These are phyloP conservation scores for Mesembrinibis cayennensis DNA, from an alignment of 2,113 vertebrate species.

Conservation along the genomic window DNA sequence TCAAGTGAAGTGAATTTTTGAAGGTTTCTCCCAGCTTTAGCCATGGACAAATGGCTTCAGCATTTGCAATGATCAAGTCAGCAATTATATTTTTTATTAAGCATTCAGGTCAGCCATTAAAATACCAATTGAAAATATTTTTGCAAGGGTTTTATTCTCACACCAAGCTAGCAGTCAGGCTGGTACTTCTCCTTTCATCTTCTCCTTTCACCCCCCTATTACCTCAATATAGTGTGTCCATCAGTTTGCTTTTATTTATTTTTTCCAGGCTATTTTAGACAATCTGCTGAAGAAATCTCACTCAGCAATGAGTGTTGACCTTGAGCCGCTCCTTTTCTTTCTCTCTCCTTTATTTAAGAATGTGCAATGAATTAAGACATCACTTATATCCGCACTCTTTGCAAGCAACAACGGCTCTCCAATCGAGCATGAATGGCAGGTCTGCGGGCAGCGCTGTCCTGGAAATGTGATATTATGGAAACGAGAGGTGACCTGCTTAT, in stretches of 20 bases:
- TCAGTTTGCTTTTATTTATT: conserved; percentile 49
- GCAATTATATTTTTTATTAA: not conserved
- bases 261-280: conserved; percentile 44
- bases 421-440: conserved; percentile 65
- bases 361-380: conserved; percentile 66
- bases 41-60: not conserved
- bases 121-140: conserved; percentile 6
- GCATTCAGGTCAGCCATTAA: conserved; percentile 29
- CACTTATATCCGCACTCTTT: not conserved
- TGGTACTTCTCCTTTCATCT: conserved; percentile 23
- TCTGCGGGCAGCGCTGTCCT: conserved; percentile 43
- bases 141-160: not conserved
- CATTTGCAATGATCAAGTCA: not conserved
- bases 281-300: conserved; percentile 37
- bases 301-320: conserved; percentile 33
- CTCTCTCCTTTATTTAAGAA: conserved; percentile 41
- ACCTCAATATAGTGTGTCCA: not conserved
- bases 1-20: not conserved
- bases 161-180: not conserved
- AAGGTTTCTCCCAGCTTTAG: conserved; percentile 2
- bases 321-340: conserved; percentile 52
- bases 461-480: conserved; percentile 65
- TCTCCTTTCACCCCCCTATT: not conserved
- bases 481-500: conserved; percentile 54
- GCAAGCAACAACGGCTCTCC: conserved; percentile 37